Evolutionary conservation across 2,113 vertebrate genomes (phyloP).

Genomic region (Mionectes macconnelli): DNA sequence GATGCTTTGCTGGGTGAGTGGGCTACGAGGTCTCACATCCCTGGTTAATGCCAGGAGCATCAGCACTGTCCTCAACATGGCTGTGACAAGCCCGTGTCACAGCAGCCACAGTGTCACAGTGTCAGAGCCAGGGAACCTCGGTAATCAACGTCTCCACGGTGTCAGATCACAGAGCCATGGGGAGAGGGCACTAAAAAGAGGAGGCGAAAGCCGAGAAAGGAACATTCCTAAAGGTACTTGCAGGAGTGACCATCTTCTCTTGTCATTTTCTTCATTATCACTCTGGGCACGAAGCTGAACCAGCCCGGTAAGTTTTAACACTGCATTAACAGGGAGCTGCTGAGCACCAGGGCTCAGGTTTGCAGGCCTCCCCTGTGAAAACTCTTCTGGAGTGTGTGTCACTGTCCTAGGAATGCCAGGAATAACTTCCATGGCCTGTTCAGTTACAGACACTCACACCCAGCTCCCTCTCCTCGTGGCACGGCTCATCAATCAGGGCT

Average conservation of each 20-base stretch:
- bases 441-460: slow-evolving; percentile 43
- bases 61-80: background rate
- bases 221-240: background rate
- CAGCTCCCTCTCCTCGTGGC: slow-evolving; percentile 35
- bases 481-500: slow-evolving; percentile 63
- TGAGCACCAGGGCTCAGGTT: background rate
- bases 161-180: background rate
- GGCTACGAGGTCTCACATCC: background rate
- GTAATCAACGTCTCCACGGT: background rate
- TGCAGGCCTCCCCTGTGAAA: background rate
- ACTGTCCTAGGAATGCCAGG: background rate
- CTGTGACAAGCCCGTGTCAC: background rate
- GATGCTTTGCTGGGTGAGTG: slow-evolving; percentile 26
- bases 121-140: background rate
- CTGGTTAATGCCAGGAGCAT: background rate
- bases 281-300: background rate
- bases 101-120: background rate
- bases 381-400: background rate
- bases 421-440: slow-evolving; percentile 23
- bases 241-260: background rate
- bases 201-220: background rate
- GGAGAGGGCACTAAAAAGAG: background rate
- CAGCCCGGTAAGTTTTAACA: background rate
- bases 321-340: background rate
- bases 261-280: background rate